Evolutionary conservation across 2,797 vertebrate species (phyloP).

Genomic region (Betta splendens): DNA sequence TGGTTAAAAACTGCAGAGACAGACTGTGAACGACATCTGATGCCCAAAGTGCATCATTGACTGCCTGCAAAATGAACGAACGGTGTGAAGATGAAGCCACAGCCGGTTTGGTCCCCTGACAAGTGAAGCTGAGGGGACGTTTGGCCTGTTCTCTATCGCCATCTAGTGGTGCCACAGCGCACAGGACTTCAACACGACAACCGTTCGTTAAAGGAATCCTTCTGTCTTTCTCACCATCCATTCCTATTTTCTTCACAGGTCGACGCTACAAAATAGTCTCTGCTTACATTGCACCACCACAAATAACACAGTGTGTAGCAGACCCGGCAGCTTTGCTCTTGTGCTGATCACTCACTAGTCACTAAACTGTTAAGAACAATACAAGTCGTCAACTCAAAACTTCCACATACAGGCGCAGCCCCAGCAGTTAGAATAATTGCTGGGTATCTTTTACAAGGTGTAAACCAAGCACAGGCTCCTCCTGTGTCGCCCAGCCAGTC

Average conservation of each 20-base stretch:
- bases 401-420: constrained; percentile 27
- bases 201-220: constrained; percentile 73
- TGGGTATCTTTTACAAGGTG: constrained; percentile 65
- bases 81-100: neutral
- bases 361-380: constrained; percentile 22
- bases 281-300: neutral
- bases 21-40: neutral
- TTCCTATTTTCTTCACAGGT: constrained; percentile 53
- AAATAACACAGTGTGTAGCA: too few species aligned
- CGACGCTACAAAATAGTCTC: constrained; percentile 10
- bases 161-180: constrained; percentile 56
- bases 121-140: constrained; percentile 5
- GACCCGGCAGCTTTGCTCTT: neutral
- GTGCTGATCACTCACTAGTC: constrained; percentile 5
- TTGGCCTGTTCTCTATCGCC: constrained; percentile 53
- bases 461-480: constrained; percentile 56
- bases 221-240: constrained; percentile 76
- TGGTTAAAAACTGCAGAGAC: neutral
- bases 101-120: neutral
- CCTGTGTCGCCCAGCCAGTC: constrained; percentile 59
- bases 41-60: neutral
- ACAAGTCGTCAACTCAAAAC: constrained; percentile 29
- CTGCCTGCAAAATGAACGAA: constrained; percentile 13
- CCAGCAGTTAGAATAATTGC: constrained; percentile 61
- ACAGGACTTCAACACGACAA: constrained; percentile 3